Evolutionary conservation across 2,797 vertebrate genomes (phyloP), one percentile per base, ranked within the genome.

Genomic region (Coranthus polyacanthus): DNA sequence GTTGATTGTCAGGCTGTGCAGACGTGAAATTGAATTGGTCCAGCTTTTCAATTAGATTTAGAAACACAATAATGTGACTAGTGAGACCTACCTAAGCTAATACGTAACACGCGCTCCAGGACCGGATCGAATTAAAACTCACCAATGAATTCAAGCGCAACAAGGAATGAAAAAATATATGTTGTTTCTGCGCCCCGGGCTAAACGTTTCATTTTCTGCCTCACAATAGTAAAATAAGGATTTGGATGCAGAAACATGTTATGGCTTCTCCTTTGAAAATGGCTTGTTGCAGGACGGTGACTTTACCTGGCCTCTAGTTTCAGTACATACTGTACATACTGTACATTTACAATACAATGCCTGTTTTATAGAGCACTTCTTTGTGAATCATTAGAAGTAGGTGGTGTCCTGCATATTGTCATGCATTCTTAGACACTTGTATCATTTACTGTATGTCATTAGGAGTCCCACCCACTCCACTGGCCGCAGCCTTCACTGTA

Each of bases 401-500:
- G 69, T 32, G 60, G 13, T 56, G 63, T 52, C 42, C 61, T 65
- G 46, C 18, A 63, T 79, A 77, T 38, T 43, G 70, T 88, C 78
- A 80, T 79, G 66, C 81, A 90, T 92, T 92, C 87, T 79, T 87
- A 20, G 13, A 54, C 78, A 26, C 59, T 87, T 54, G 58, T 26
- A 75, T 92, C 87, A 92, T 74, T 42, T 36, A 5, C 34, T 12
- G 55, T 38, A 34, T 53, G 71, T 69, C 77, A 74, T 68, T 12
- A 16, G 54, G 17, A 66, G 67, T 46, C 38, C 72, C 76, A 43
- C 78, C 80, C 77, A 38, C 51, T 57, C 15, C 60, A n/a, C 37
- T 55, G 45, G 47, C 21, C 26, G 5, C 43, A 74, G 37, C 29
- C 15, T 59, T 38, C 5, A 16, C 6, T 22, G 6, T 42, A 21